Base-by-base conservation (phyloP, 2,888 invertebrate species). In the Drosophila nr. perissopoda region DNA sequence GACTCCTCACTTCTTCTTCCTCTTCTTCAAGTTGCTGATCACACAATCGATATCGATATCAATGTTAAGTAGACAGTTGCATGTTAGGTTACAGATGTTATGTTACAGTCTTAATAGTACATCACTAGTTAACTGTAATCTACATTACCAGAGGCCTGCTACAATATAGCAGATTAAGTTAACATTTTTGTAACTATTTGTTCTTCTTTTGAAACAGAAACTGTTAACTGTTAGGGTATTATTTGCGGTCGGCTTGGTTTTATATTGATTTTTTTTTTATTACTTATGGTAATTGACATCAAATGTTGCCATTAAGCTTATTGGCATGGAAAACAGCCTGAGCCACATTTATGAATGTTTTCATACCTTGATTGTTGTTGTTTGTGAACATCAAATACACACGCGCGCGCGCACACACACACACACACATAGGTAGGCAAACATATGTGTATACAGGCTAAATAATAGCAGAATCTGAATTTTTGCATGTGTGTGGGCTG, bases 281-380 rank as follows among this genome's bases (percentile, higher is more conserved):
- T 73, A 81, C 83, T 90, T 90, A 87, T 87, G 90, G 77, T 90
- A 90, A 90, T 90, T 84, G 89, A 72, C 87, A 87, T 88, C 79
- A 86, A 86, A 90, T 82, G 87, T 76, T 72, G 77, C 73, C 84
- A 83, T 81, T 87, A 90, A 74, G 82, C 84, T 78, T 83, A 89
- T 90, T 90, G 90, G 74, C 69, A 77, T 81, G 89, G 87, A 89
- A 87, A 77, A 57, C 77, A 79, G 73, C 34, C 62, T 16, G 63
- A 71, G 48, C 54, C 71, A 64, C 62, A 69, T 69, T 68, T 66
- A 57, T 66, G 73, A 70, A 74, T 76, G 73, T 69, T 80, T 78
- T 74, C 73, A 62, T 71, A 64, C 73, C 45, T 54, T 62, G 67
- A 49, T 73, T 49, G 58, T 70, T 73, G 63, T 33, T 77, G 45